Conservation (phyloP, 1,140 invertebrate species). For the Pseudomyrmex concolor region DNA sequence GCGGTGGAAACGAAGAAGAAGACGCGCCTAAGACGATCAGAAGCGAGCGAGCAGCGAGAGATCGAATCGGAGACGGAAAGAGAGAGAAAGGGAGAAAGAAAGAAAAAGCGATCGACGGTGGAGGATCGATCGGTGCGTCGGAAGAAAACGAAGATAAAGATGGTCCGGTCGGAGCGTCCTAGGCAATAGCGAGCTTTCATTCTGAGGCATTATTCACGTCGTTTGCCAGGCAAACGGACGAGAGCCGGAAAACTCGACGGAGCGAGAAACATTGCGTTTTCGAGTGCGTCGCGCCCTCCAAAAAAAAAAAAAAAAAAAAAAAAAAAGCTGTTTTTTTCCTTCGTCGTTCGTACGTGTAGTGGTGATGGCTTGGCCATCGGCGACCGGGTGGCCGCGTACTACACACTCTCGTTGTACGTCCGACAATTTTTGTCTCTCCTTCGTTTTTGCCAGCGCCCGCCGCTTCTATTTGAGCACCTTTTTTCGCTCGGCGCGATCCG, state of each 20-base stretch:
- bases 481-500: constrained; percentile 12
- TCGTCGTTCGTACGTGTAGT: constrained; percentile 14
- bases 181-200: constrained; percentile 51
- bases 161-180: constrained; percentile 15
- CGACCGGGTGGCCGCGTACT: background rate
- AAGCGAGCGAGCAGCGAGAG: background rate
- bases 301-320: too few species aligned
- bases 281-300: constrained; percentile 26
- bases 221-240: constrained; percentile 42
- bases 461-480: constrained; percentile 37
- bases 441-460: constrained; percentile 14
- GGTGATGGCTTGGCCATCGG: background rate
- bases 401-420: background rate
- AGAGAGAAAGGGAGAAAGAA: background rate
- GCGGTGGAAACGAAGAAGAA: background rate
- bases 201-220: constrained; percentile 49
- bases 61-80: background rate
- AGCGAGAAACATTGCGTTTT: constrained; percentile 65
- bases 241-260: constrained; percentile 57
- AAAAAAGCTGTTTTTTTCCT: background rate
- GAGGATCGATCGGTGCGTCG: background rate
- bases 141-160: constrained; percentile 30
- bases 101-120: background rate
- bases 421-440: constrained; percentile 39
- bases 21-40: background rate